Evolutionary conservation across 2,888 invertebrate genomes (phyloP).

Genomic region (Limnephilus marmoratus): DNA sequence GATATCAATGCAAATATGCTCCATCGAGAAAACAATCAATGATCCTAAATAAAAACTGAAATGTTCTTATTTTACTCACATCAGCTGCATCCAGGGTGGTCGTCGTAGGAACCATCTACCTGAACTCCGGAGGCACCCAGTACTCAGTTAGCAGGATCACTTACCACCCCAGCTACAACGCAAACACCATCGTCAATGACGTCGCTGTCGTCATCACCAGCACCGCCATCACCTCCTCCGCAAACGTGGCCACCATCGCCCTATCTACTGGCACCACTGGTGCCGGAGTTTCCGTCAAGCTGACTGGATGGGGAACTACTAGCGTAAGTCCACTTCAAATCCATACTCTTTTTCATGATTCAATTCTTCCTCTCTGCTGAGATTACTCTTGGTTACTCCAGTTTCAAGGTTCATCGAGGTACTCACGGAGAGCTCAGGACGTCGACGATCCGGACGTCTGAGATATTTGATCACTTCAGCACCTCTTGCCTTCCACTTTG

Average conservation of each 20-base stretch:
- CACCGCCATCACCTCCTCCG: slow-evolving; percentile 70
- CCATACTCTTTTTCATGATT: background rate
- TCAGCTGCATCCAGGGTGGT: slow-evolving; percentile 20
- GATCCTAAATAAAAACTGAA: slow-evolving; percentile 66
- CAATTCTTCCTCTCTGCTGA: background rate
- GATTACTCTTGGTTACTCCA: background rate
- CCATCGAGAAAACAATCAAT: slow-evolving; percentile 58
- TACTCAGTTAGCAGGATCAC: slow-evolving; percentile 71
- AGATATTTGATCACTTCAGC: no score
- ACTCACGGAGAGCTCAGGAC: no score
- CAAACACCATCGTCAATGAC: slow-evolving; percentile 70
- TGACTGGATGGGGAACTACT: slow-evolving; percentile 76
- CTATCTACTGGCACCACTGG: slow-evolving; percentile 71
- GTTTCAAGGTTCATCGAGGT: no score
- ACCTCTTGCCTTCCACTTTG: no score
- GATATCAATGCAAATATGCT: no score
- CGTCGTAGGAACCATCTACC: slow-evolving; percentile 54
- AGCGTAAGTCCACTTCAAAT: slow-evolving; percentile 70
- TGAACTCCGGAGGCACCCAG: slow-evolving; percentile 71
- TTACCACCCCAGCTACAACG: slow-evolving; percentile 73
- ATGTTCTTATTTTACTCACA: background rate
- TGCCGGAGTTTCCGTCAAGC: slow-evolving; percentile 69
- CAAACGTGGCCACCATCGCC: slow-evolving; percentile 71
- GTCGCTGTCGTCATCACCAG: slow-evolving; percentile 73
- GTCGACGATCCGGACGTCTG: no score